These are phyloP conservation scores for Drosophila subpulchrella DNA, from an alignment of 1,140 invertebrate genomes.

Conservation along the genomic window DNA sequence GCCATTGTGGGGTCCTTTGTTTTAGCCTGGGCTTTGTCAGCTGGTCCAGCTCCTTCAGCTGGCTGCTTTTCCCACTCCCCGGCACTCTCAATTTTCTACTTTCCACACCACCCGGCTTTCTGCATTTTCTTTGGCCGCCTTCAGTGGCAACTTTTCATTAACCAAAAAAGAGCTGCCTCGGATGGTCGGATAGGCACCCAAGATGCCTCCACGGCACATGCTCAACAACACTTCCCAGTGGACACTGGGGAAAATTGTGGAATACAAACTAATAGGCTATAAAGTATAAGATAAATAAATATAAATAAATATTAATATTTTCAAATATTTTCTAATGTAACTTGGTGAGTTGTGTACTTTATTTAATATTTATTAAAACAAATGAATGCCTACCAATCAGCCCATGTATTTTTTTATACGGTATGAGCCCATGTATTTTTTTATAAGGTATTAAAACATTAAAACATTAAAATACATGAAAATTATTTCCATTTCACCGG, in stretches of 20 bases:
- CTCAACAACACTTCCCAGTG: conserved; percentile 2
- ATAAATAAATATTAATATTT: too few relatives aligned
- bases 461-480: too few relatives aligned
- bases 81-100: neutral
- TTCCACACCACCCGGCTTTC: conserved; percentile 1
- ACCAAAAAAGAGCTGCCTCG: conserved; percentile 26
- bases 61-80: neutral
- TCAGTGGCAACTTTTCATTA: conserved; percentile 74
- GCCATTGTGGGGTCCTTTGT: conserved; percentile 47
- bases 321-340: too few relatives aligned
- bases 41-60: conserved; percentile 40
- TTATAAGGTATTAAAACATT: too few relatives aligned
- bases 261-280: neutral
- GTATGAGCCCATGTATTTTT: too few relatives aligned
- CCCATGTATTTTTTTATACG: too few relatives aligned
- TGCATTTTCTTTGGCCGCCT: conserved; percentile 46
- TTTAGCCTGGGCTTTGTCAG: conserved; percentile 51
- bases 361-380: too few relatives aligned
- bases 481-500: too few relatives aligned
- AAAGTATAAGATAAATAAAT: neutral
- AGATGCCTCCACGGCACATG: conserved; percentile 20
- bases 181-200: conserved; percentile 9
- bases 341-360: too few relatives aligned
- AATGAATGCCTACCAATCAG: too few relatives aligned
- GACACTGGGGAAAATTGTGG: conserved; percentile 1